Evolutionary conservation across 2,113 vertebrate species (phyloP).

Genomic region (Sinosuthora webbiana): DNA sequence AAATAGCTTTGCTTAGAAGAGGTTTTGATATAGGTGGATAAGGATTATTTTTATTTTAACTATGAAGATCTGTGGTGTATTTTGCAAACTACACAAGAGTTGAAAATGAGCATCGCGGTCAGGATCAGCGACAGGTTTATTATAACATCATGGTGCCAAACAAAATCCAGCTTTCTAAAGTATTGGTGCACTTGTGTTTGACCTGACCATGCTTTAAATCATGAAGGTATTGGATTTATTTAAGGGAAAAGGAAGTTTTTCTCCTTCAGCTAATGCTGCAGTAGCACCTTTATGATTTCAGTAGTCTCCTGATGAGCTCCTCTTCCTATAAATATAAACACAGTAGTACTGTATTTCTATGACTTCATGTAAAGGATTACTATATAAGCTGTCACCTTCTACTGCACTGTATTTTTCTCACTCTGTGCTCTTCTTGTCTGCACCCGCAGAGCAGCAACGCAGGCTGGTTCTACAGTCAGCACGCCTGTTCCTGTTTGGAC

Average conservation of each 20-base stretch:
- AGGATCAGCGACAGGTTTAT: not conserved
- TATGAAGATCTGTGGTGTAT: not conserved
- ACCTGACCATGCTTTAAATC: not conserved
- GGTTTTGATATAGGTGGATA: not conserved
- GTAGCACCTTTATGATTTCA: not conserved
- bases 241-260: not conserved
- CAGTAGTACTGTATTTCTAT: not conserved
- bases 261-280: not conserved
- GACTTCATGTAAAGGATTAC: not conserved
- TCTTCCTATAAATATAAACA: not conserved
- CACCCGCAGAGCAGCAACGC: not conserved
- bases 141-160: not conserved
- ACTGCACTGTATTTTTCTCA: not conserved
- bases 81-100: not conserved
- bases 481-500: rapidly evolving
- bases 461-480: not conserved
- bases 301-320: not conserved
- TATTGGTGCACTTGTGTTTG: not conserved
- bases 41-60: not conserved
- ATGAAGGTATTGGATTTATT: not conserved
- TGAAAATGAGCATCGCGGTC: not conserved
- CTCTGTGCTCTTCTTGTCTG: not conserved
- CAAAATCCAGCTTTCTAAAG: not conserved
- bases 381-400: not conserved
- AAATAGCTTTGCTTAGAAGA: not conserved